Evolutionary conservation across 2,113 vertebrate genomes (phyloP).

Genomic region (Merops nubicus): DNA sequence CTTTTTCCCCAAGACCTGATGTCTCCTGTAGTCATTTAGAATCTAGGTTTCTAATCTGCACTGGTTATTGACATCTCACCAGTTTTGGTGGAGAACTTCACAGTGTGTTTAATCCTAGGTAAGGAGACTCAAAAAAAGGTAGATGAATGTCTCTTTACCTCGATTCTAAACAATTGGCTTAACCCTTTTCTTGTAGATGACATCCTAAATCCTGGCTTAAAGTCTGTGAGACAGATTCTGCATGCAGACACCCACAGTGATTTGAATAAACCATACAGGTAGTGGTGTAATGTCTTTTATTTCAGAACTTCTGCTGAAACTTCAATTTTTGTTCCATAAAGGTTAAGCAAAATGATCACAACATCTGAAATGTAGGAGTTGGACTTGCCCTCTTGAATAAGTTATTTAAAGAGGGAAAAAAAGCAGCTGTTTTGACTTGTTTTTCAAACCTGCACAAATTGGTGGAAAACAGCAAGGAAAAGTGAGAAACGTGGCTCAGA

Average conservation of each 20-base stretch:
- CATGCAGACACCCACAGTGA: no score
- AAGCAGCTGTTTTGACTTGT: fast-evolving
- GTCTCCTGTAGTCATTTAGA: not conserved
- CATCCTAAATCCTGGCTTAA: not conserved
- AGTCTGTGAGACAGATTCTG: not conserved
- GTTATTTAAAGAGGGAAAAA: not conserved
- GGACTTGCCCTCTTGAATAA: not conserved
- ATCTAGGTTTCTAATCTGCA: not conserved
- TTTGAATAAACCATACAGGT: not conserved
- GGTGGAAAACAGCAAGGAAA: not conserved
- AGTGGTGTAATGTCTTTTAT: not conserved
- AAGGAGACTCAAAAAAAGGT: not conserved
- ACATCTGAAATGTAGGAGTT: not conserved
- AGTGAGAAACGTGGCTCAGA: not conserved
- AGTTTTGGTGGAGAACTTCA: not conserved
- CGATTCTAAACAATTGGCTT: not conserved
- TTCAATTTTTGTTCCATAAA: not conserved
- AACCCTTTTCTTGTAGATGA: not conserved
- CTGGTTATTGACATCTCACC: not conserved
- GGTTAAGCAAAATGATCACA: not conserved
- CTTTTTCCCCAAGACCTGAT: not conserved
- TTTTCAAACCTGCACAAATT: not conserved
- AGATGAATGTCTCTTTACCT: not conserved
- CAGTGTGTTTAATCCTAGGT: not conserved
- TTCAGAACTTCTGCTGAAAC: not conserved